These are phyloP conservation scores for Alligator mississippiensis DNA, from an alignment of 2,113 vertebrate species.

Conservation along the genomic window DNA sequence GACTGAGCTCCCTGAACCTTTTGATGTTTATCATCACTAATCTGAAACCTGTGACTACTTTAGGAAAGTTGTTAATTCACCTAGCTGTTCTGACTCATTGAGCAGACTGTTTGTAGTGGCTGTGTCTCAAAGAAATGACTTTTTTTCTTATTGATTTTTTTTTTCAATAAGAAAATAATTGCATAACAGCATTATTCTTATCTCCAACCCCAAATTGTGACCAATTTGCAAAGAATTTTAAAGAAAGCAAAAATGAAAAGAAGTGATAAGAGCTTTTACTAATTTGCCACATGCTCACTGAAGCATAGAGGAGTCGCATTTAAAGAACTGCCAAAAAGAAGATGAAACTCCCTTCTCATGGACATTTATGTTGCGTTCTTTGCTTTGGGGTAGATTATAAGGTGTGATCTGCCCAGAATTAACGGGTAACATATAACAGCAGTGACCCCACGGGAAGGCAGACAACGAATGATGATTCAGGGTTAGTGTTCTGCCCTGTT, in stretches of 20 bases:
- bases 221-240: not conserved
- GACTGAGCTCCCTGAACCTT: not conserved
- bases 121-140: not conserved
- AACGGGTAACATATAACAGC: not conserved
- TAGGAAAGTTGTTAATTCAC: rapidly evolving
- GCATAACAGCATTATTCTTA: rapidly evolving
- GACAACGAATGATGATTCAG: not conserved
- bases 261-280: not conserved
- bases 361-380: not conserved
- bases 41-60: not conserved
- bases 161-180: not conserved
- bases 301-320: not conserved
- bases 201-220: rapidly evolving
- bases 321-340: not conserved
- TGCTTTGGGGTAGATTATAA: not conserved
- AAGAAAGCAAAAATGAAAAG: not conserved
- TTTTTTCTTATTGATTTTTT: too few species aligned
- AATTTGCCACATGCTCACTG: not conserved
- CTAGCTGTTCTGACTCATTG: rapidly evolving
- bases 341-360: not conserved
- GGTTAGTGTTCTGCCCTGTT: not conserved
- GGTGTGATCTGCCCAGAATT: not conserved
- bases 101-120: not conserved
- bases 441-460: not conserved
- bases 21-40: not conserved